Percentiles rank a stretch among this genome's conserved stretches.
Conservation (phyloP, 2,797 vertebrate species). For the Fundulus diaphanus region DNA sequence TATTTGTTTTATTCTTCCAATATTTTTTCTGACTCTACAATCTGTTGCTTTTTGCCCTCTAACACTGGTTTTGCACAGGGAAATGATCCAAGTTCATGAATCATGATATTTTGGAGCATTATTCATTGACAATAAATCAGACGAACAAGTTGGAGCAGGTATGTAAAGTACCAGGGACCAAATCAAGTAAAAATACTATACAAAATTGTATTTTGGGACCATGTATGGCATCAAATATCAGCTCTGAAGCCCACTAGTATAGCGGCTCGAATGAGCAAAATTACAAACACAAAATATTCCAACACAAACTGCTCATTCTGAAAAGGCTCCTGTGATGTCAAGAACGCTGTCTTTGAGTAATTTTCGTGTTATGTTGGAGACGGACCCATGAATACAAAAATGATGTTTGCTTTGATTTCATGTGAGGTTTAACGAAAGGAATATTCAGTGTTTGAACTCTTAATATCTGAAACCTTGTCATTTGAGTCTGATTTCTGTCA, state of each 20-base stretch:
- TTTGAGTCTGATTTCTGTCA: conserved; percentile 64
- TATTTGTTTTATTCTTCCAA: neutral
- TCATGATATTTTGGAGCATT: neutral
- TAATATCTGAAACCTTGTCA: conserved; percentile 56
- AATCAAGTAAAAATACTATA: neutral
- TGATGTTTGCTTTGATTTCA: conserved; percentile 63
- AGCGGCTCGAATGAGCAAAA: conserved; percentile 28
- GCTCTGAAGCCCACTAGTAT: neutral
- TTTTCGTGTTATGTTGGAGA: conserved; percentile 67
- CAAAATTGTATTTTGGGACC: neutral
- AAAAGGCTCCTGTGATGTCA: conserved; percentile 56
- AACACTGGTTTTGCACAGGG: neutral
- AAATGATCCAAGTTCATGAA: neutral
- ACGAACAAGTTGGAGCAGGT: neutral
- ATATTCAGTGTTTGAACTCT: conserved; percentile 47
- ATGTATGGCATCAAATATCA: conserved; percentile 9
- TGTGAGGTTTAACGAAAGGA: conserved; percentile 37
- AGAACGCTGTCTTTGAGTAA: conserved; percentile 55
- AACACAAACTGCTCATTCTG: conserved; percentile 24
- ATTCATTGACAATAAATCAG: neutral
- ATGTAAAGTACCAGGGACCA: neutral
- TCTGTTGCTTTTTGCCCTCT: neutral
- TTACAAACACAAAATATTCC: conserved; percentile 34
- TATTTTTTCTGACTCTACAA: neutral
- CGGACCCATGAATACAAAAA: conserved; percentile 71